Evolutionary conservation across 1,140 invertebrate species (phyloP), one percentile per base, ranked within the genome.

Genomic region (Leptinotarsa texana): DNA sequence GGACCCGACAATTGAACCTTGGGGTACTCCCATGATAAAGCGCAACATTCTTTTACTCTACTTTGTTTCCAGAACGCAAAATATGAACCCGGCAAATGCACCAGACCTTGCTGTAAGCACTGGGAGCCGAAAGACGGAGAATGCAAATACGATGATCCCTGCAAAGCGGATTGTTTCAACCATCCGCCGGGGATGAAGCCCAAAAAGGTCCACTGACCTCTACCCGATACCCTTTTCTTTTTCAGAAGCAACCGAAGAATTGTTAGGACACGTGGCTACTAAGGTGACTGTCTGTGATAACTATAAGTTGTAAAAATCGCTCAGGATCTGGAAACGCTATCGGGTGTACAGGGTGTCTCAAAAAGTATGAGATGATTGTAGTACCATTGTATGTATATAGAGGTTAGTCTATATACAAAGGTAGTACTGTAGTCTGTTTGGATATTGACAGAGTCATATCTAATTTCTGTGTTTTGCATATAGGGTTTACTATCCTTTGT

Each of bases 151-250:
- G 82, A 83, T 48, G 80, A 80, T 49, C 81, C 82, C 42, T 85
- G 84, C 70, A 81, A 79, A 75, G 84, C 84, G 15, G 78, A 82
- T 47, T 85, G 84, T 76, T 81, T 70, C 65, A 80, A 85, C 75
- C 84, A 84, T 77, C 83, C 83, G 15, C 63, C 65, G 22, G 82
- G 82, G 48, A 83, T 82, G 15, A 83, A 83, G 77, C 82, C 82
- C 48, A 75, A 72, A 47, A 65, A 22, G 4, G 51, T 17, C 65
- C 27, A 24, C 51, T 57, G 51, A 42, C 17, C 6, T 5, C 15
- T 57, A 17, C 42, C 15, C 27, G 65, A 24, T 33, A n/a, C 27
- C 0, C 27, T 67, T 67, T 42, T 67, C 24, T 24, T 67, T 67
- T 67, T 33, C 24, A 67, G 42, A 67, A 42, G 8, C 8, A 18